Percentiles rank a stretch among this genome's conserved stretches.
These are phyloP conservation scores for Silurus lanzhouensis DNA, from an alignment of 2,797 vertebrate species.

Conservation along the genomic window DNA sequence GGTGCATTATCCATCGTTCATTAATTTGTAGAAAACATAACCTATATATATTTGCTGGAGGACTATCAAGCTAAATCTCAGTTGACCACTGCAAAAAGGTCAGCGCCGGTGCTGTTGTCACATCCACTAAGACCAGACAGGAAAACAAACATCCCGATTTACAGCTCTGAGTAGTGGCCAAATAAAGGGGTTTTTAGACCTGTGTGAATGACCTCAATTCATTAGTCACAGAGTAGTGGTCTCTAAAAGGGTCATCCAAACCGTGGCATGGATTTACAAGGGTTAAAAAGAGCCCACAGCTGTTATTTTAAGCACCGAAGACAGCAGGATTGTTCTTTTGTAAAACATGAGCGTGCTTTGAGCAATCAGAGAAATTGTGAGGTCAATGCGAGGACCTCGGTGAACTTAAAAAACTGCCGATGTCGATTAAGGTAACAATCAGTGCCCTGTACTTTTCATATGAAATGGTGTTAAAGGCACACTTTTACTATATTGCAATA, in stretches of 20 bases:
- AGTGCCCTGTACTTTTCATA: not conserved
- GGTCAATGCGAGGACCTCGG: not conserved
- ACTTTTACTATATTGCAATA: not conserved
- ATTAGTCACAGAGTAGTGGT: constrained; percentile 69
- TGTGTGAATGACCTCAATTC: constrained; percentile 67
- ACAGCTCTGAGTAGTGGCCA: constrained; percentile 63
- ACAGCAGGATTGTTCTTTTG: constrained; percentile 33
- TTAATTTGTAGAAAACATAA: too few relatives aligned
- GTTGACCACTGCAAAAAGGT: constrained; percentile 45
- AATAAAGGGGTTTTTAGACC: constrained; percentile 68
- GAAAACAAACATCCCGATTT: constrained; percentile 73
- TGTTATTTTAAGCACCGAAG: constrained; percentile 49
- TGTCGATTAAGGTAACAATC: not conserved
- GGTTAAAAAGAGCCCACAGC: constrained; percentile 53
- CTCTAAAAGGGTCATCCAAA: constrained; percentile 59
- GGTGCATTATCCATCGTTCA: not conserved
- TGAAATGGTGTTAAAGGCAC: not conserved
- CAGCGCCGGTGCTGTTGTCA: constrained; percentile 52
- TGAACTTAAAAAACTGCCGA: not conserved
- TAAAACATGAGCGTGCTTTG: constrained; percentile 26
- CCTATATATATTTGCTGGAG: not conserved
- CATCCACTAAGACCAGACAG: constrained; percentile 63
- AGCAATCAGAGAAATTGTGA: not conserved
- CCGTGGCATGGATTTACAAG: constrained; percentile 54
- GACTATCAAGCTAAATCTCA: not conserved